Conservation (phyloP, 2,888 invertebrate species). For the Carcina quercana region DNA sequence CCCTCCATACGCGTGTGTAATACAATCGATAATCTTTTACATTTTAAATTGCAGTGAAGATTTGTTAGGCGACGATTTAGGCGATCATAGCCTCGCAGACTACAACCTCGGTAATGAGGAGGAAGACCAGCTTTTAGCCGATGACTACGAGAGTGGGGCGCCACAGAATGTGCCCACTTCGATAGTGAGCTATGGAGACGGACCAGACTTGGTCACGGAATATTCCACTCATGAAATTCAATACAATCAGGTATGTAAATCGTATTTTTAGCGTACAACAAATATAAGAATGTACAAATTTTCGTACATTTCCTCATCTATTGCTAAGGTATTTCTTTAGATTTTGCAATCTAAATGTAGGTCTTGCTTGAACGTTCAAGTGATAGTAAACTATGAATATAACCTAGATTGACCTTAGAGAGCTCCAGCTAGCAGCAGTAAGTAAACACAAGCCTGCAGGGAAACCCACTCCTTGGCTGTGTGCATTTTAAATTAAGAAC, state of each 20-base stretch:
- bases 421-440: too few species aligned
- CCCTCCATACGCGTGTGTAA: slow-evolving; percentile 12
- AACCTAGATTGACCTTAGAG: too few species aligned
- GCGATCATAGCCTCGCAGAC: slow-evolving; percentile 64
- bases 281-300: too few species aligned
- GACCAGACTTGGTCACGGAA: slow-evolving; percentile 20
- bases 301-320: too few species aligned
- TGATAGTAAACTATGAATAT: too few species aligned
- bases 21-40: not conserved
- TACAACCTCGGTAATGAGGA: slow-evolving; percentile 70
- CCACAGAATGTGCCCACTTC: slow-evolving; percentile 58
- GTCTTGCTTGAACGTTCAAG: too few species aligned
- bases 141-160: slow-evolving; percentile 51
- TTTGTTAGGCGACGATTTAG: slow-evolving; percentile 64
- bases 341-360: too few species aligned
- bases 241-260: slow-evolving; percentile 39
- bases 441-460: too few species aligned
- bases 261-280: not conserved
- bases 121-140: slow-evolving; percentile 63
- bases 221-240: slow-evolving; percentile 40
- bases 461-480: too few species aligned
- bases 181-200: slow-evolving; percentile 31
- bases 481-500: too few species aligned
- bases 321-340: too few species aligned
- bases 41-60: slow-evolving; percentile 55